Percentiles rank a stretch among this genome's conserved stretches.
phyloP scores from a whole-genome alignment of 1,140 invertebrate genomes.

The Ceratina australensis region DNA sequence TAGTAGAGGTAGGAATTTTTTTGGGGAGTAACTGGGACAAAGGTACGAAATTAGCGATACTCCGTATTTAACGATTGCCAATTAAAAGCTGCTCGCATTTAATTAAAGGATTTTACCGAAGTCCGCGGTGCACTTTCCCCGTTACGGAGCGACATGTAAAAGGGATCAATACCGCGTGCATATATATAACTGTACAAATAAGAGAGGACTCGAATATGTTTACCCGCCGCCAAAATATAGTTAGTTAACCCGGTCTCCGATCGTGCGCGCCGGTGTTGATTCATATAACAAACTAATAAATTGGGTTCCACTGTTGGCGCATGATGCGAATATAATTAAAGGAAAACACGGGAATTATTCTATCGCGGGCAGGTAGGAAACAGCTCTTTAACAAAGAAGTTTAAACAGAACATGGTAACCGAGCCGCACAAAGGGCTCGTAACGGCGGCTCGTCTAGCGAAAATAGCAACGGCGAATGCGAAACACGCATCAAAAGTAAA shows the following conservation, averaged over 20 bases:
- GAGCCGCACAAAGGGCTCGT: too few relatives aligned
- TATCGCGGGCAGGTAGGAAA: background rate
- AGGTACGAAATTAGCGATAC: conserved; percentile 65
- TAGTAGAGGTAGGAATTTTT: too few relatives aligned
- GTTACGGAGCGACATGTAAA: background rate
- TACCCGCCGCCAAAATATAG: conserved; percentile 8
- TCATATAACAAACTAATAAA: conserved; percentile 10
- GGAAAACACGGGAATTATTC: background rate
- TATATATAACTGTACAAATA: conserved; percentile 24
- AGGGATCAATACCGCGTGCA: conserved; percentile 19
- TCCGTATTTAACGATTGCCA: conserved; percentile 56
- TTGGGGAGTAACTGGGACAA: conserved; percentile 61
- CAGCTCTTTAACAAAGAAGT: background rate
- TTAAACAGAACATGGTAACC: background rate
- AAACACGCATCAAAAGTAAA: too few relatives aligned
- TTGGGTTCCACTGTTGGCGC: background rate
- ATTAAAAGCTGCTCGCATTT: conserved; percentile 73
- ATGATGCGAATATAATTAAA: background rate
- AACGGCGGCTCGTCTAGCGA: too few relatives aligned
- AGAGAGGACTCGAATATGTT: conserved; percentile 20
- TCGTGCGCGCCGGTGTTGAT: background rate
- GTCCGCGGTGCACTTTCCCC: conserved; percentile 16
- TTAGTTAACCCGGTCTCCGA: conserved; percentile 6
- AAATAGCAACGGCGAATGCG: background rate
- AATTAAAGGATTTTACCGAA: conserved; percentile 69